A percentile compares a stretch with the other conserved stretches of the same genome.
Evolutionary conservation across 2,888 invertebrate genomes (phyloP).

Genomic region (Tetropium fuscum): DNA sequence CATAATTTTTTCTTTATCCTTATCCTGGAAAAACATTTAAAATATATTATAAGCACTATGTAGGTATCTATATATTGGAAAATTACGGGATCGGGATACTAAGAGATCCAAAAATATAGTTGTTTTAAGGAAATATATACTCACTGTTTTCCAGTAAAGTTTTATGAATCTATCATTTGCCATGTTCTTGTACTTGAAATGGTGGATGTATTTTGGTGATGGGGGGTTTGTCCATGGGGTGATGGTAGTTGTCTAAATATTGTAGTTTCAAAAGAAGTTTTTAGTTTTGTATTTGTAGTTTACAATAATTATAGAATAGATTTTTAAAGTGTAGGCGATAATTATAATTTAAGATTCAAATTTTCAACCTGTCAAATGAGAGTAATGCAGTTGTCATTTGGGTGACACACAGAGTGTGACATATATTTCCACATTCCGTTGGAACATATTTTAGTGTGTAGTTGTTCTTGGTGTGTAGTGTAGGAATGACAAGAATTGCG

Average conservation of each 20-base stretch:
- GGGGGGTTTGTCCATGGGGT: conserved; percentile 54
- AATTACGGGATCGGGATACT: neutral
- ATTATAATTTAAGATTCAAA: too few relatives aligned
- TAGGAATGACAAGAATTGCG: too few relatives aligned
- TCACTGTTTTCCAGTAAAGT: conserved; percentile 59
- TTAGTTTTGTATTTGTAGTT: too few relatives aligned
- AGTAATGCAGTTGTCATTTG: too few relatives aligned
- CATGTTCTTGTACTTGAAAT: conserved; percentile 37
- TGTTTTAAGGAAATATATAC: conserved; percentile 12
- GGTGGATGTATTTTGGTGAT: conserved; percentile 32
- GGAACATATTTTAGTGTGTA: too few relatives aligned
- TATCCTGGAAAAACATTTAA: conserved; percentile 67
- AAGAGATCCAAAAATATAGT: neutral
- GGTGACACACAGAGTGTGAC: too few relatives aligned
- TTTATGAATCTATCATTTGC: conserved; percentile 37
- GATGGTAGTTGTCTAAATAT: conserved; percentile 53
- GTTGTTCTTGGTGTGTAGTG: too few relatives aligned
- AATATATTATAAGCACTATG: conserved; percentile 31
- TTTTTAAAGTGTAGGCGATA: too few relatives aligned
- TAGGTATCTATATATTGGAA: neutral
- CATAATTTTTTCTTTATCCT: conserved; percentile 78
- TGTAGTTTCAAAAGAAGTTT: too few relatives aligned
- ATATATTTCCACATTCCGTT: too few relatives aligned
- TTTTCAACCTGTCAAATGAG: too few relatives aligned
- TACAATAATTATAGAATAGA: too few relatives aligned